Evolutionary conservation across 2,888 invertebrate genomes (phyloP), one percentile per base, ranked within the genome.

Genomic region (Cryptosula pallasiana): DNA sequence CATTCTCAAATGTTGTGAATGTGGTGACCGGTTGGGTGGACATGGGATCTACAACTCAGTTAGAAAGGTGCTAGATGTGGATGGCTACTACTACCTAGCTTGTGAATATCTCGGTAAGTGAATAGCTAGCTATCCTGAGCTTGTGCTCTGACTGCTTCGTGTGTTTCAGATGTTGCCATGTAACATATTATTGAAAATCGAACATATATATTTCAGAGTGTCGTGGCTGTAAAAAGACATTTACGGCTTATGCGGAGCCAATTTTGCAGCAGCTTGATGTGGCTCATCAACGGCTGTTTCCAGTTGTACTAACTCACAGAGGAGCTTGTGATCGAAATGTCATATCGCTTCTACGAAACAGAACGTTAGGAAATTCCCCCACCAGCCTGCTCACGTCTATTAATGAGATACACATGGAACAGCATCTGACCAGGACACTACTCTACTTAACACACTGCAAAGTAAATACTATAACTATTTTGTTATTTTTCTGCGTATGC

Each of bases 11-110:
- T 45, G 45, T 45, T 20, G 9, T 45, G 20, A 20, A 45, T 45
- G 45, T 45, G 45, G 20, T 45, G 5, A 20, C 20, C 9, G 20
- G 20, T 13, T 45, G 45, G 20, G 20, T 5, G 5, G 9, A 5
- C 5, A 45, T 13, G 45, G 45, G 20, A 20, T 77, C 0, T 69
- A 77, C 69, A 71, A 73, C 34, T 45, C 72, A 27, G 69, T 74
- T 0, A 32, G 75, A 16, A 72, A 74, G 20, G 78, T 78, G 1
- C 29, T 74, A 0, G 78, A 78, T 57, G 69, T 77, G 16, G 76
- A 75, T 58, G 35, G 72, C n/a, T 75, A 27, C n/a, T 78, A 76
- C 73, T 74, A 71, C 72, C 72, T 77, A 36, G 76, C 73, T 1
- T 23, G 72, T 23, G 77, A 77, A 23, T 63, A 75, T 16, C 69